phyloP scores from a whole-genome alignment of 2,113 vertebrate genomes.

The Danionella cerebrum region DNA sequence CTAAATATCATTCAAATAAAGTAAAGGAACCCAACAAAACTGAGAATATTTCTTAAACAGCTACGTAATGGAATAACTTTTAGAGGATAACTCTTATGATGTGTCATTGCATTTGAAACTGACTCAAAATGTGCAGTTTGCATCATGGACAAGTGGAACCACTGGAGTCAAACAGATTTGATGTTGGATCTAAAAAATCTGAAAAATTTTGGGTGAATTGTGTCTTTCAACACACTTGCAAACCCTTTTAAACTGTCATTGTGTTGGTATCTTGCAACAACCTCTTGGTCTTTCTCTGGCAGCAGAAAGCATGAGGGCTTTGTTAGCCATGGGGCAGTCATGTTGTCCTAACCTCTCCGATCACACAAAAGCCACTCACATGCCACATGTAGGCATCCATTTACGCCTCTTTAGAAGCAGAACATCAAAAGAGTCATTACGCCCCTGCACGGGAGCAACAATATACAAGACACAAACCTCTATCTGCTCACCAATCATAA shows the following conservation, averaged over 20 bases:
- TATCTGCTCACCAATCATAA: background rate
- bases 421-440: slow-evolving; percentile 31
- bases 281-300: slow-evolving; percentile 3
- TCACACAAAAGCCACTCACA: slow-evolving; percentile 38
- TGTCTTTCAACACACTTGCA: background rate
- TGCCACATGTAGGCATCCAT: slow-evolving; percentile 29
- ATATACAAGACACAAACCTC: slow-evolving; percentile 3
- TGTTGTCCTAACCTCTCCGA: slow-evolving; percentile 33
- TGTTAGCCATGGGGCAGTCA: slow-evolving; percentile 25
- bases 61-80: too few relatives aligned
- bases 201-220: too few relatives aligned
- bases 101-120: too few relatives aligned
- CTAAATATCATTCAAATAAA: too few relatives aligned
- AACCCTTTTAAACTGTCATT: slow-evolving; percentile 11
- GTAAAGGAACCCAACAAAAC: too few relatives aligned
- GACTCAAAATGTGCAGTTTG: too few relatives aligned
- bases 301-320: slow-evolving; percentile 20
- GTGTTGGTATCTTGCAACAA: slow-evolving; percentile 11
- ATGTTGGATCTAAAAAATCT: too few relatives aligned
- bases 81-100: too few relatives aligned
- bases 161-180: too few relatives aligned
- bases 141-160: too few relatives aligned
- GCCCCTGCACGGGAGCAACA: slow-evolving; percentile 13
- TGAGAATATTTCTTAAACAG: too few relatives aligned
- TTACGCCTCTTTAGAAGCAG: slow-evolving; percentile 26